Evolutionary conservation across 2,797 vertebrate genomes (phyloP), one percentile per base, ranked within the genome.

Genomic region (Neopelma chrysocephalum): DNA sequence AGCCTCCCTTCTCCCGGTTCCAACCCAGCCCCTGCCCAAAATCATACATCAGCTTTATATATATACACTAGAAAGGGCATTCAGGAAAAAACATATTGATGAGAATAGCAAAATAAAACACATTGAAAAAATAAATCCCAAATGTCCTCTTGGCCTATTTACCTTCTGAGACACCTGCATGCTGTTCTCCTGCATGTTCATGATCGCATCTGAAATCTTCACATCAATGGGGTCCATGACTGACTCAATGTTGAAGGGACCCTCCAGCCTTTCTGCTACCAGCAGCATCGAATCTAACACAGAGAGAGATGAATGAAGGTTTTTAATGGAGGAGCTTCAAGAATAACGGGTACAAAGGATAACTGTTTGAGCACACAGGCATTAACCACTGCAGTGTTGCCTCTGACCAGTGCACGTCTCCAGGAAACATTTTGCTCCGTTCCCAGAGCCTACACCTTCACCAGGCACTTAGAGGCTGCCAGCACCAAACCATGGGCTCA

Each of bases 151-250:
- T 50, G 57, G 56, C 14, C 20, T 56, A 17, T 40, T 71, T 97
- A 99, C 99, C 98, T 99, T 99, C 94, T 99, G 99, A 4, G 99
- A 99, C 86, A 99, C 99, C 64, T 99, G 99, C 97, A 99, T 98
- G 94, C 99, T 99, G 97, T 99, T 99, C 94, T 99, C 99, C 95
- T 99, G 99, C 99, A 99, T 99, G 97, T 99, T 99, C 99, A 99
- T 99, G 95, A 99, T 99, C 0, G 99, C 99, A 2, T 99, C 99
- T 0, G 99, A 99, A 92, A 99, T 99, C 95, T 99, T 99, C 86
- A 99, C 99, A 3, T 99, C 99, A 12, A 99, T 99, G 83, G 99
- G 99, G 90, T 99, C 99, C 98, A 99, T 98, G 89, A 99, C 98
- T 0, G 99, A 98, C 96, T 99, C 99, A 14, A 99, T 99, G 95